These are phyloP conservation scores for Sinonovacula constricta DNA, from an alignment of 1,140 invertebrate genomes.

Conservation along the genomic window DNA sequence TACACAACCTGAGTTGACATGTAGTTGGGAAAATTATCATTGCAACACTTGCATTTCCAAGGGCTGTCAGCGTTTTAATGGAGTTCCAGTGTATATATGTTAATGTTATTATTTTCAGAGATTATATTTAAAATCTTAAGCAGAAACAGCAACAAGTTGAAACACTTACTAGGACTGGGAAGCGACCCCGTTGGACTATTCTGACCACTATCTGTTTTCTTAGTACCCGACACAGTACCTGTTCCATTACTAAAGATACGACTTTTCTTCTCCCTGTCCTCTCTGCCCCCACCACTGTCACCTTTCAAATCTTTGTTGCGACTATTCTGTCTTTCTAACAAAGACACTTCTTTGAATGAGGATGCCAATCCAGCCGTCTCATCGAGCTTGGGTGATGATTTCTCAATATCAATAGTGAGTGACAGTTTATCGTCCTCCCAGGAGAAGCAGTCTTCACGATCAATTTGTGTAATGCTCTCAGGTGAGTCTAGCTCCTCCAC, in stretches of 20 bases:
- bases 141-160: too few species aligned
- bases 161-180: not conserved
- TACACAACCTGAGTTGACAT: too few species aligned
- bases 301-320: too few species aligned
- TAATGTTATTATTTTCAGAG: too few species aligned
- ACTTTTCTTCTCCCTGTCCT: not conserved
- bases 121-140: too few species aligned
- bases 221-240: not conserved
- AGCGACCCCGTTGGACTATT: not conserved
- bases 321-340: constrained; percentile 21
- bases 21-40: too few species aligned
- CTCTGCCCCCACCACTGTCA: too few species aligned
- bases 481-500: constrained; percentile 75
- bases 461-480: constrained; percentile 73
- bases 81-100: too few species aligned
- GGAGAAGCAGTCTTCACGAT: constrained; percentile 74
- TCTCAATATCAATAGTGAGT: constrained; percentile 68
- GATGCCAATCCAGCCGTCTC: constrained; percentile 34
- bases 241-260: not conserved
- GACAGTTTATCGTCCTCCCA: constrained; percentile 75
- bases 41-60: too few species aligned
- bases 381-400: constrained; percentile 24
- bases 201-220: not conserved
- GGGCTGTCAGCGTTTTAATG: too few species aligned
- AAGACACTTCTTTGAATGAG: constrained; percentile 39